Evolutionary conservation across 2,888 invertebrate genomes (phyloP).

Genomic region (Thelaira solivaga): DNA sequence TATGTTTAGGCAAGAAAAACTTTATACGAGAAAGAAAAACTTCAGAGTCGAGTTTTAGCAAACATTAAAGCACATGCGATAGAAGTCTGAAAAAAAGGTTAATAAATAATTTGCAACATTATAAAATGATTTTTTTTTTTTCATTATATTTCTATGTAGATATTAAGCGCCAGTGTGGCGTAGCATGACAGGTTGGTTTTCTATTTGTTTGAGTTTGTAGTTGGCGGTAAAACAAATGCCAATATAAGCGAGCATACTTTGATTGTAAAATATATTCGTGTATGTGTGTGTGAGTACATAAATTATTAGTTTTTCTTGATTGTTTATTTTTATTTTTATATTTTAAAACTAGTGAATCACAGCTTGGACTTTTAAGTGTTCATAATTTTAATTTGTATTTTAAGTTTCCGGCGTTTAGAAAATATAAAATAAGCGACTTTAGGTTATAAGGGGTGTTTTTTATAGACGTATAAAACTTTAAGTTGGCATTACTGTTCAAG

Average conservation of each 20-base stretch:
- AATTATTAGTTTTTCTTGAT: constrained; percentile 10
- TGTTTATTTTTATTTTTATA: background rate
- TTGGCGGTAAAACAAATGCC: constrained; percentile 9
- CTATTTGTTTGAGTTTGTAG: constrained; percentile 15
- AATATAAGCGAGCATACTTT: background rate
- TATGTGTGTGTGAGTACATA: background rate
- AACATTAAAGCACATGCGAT: constrained; percentile 9
- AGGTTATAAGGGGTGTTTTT: too few species aligned
- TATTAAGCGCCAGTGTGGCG: constrained; percentile 54
- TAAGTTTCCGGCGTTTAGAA: too few species aligned
- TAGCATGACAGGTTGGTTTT: constrained; percentile 55
- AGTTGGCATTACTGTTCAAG: too few species aligned
- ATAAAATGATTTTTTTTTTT: constrained; percentile 18
- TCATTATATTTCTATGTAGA: too few species aligned
- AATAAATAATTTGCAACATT: constrained; percentile 56
- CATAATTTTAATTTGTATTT: too few species aligned
- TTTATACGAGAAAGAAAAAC: background rate
- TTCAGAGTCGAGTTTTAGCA: constrained; percentile 1
- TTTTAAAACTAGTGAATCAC: constrained; percentile 13
- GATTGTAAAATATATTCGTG: background rate
- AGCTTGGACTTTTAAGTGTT: background rate
- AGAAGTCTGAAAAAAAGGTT: constrained; percentile 23
- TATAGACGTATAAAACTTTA: too few species aligned
- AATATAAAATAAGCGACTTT: too few species aligned
- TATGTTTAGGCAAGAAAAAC: background rate